A percentile compares a stretch with the other conserved stretches of the same genome.
Conservation (phyloP, 2,888 invertebrate species). For the Parnassius apollo region DNA sequence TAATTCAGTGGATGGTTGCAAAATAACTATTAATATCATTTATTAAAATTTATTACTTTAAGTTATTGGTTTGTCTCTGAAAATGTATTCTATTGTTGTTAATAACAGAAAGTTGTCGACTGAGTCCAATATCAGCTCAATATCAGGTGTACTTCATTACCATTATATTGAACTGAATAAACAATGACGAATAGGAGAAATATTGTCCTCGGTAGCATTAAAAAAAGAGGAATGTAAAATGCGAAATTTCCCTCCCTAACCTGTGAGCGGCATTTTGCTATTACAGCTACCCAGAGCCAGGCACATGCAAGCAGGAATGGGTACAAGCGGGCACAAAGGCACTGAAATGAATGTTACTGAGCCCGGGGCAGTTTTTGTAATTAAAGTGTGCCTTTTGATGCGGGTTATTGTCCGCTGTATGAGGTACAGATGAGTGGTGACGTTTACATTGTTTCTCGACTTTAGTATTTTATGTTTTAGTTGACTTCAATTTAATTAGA, state of each 20-base stretch:
- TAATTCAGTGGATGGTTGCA: no score
- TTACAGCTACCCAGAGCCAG: conserved; percentile 11
- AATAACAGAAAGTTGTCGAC: no score
- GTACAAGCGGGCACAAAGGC: conserved; percentile 40
- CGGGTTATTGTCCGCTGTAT: conserved; percentile 41
- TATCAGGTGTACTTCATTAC: no score
- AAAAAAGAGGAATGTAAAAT: background rate
- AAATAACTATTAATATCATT: no score
- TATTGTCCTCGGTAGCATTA: no score
- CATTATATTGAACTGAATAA: no score
- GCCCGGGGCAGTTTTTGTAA: conserved; percentile 63
- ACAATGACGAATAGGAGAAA: no score
- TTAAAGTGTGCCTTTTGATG: conserved; percentile 74
- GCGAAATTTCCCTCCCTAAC: background rate
- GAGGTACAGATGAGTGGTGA: conserved; percentile 30
- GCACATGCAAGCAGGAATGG: conserved; percentile 8
- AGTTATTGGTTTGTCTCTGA: no score
- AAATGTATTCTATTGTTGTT: no score
- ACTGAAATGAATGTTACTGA: conserved; percentile 36
- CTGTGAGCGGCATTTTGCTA: conserved; percentile 2
- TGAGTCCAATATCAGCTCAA: no score
- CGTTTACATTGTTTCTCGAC: conserved; percentile 34
- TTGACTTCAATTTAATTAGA: background rate
- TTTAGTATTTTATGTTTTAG: conserved; percentile 23
- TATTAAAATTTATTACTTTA: no score